A percentile compares a stretch with the other conserved stretches of the same genome.
Conservation (phyloP, 1,140 invertebrate species). For the Apis cerana region DNA sequence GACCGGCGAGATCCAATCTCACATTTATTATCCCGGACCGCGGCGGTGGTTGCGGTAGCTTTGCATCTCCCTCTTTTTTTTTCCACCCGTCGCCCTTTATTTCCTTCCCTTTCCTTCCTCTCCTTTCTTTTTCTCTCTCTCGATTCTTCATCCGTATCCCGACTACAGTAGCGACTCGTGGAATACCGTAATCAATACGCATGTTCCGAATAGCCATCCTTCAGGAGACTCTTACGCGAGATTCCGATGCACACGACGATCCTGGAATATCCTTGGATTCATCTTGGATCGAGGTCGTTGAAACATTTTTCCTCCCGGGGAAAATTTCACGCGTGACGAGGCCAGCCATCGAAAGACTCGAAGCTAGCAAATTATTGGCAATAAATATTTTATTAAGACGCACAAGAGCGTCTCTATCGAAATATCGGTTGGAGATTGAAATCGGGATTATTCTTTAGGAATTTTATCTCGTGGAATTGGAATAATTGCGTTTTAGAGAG, state of each 20-base stretch:
- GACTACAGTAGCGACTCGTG: constrained; percentile 19
- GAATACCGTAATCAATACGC: constrained; percentile 53
- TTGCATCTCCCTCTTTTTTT: neutral
- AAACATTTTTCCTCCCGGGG: neutral
- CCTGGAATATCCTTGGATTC: constrained; percentile 33
- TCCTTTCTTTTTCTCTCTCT: no score
- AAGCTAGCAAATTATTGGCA: neutral
- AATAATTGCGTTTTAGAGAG: neutral
- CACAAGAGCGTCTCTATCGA: neutral
- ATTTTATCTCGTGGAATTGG: neutral
- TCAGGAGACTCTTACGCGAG: neutral
- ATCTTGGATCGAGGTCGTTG: constrained; percentile 54
- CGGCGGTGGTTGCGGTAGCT: neutral
- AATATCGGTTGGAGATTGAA: no score
- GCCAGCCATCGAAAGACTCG: neutral
- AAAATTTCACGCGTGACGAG: constrained; percentile 39
- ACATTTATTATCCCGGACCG: constrained; percentile 67
- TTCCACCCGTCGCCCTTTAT: neutral
- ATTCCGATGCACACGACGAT: constrained; percentile 22
- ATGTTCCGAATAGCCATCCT: neutral
- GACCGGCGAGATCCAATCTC: constrained; percentile 64
- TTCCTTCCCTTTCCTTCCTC: neutral
- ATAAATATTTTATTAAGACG: neutral
- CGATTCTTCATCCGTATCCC: neutral
- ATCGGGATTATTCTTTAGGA: neutral